Percentiles rank a stretch among this genome's conserved stretches.
Evolutionary conservation across 2,797 vertebrate genomes (phyloP).

Genomic region (Hyperoplus lanceolatus): DNA sequence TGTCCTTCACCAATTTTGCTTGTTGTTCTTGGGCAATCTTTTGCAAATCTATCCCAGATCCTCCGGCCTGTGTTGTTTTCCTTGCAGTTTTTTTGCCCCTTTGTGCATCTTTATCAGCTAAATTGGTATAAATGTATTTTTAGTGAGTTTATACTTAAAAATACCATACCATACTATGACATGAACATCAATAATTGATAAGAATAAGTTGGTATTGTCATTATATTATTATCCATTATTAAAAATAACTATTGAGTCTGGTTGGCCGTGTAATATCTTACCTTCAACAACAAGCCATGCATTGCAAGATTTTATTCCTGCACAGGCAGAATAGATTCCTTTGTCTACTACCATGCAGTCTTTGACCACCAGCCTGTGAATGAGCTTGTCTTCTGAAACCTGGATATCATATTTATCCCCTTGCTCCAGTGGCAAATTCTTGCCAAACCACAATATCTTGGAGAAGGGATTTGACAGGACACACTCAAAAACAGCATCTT

Average conservation of each 20-base stretch:
- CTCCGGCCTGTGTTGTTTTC: slow-evolving; percentile 80
- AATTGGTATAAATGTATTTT: not conserved
- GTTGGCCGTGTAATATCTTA: slow-evolving; percentile 69
- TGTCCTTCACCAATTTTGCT: slow-evolving; percentile 71
- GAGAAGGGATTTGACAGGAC: slow-evolving; percentile 84
- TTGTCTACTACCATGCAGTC: slow-evolving; percentile 84
- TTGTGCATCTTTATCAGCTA: slow-evolving; percentile 74
- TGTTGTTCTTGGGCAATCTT: slow-evolving; percentile 80
- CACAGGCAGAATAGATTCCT: slow-evolving; percentile 86
- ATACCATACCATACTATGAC: not conserved
- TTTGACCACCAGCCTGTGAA: slow-evolving; percentile 87
- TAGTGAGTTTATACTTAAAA: not conserved
- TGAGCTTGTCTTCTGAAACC: slow-evolving; percentile 87
- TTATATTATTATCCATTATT: slow-evolving; percentile 9
- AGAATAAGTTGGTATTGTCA: not conserved
- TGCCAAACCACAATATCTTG: slow-evolving; percentile 86
- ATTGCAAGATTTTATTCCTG: slow-evolving; percentile 86
- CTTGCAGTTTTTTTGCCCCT: slow-evolving; percentile 78
- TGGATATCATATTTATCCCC: slow-evolving; percentile 85
- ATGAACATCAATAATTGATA: not conserved
- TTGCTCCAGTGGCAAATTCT: slow-evolving; percentile 76
- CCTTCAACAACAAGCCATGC: slow-evolving; percentile 91
- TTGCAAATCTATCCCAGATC: slow-evolving; percentile 74
- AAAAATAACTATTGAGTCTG: not conserved
- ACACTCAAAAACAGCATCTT: slow-evolving; percentile 86